A percentile compares a stretch with the other conserved stretches of the same genome.
Conservation (phyloP, 2,888 invertebrate genomes). For the Leptinotarsa peninsularis region DNA sequence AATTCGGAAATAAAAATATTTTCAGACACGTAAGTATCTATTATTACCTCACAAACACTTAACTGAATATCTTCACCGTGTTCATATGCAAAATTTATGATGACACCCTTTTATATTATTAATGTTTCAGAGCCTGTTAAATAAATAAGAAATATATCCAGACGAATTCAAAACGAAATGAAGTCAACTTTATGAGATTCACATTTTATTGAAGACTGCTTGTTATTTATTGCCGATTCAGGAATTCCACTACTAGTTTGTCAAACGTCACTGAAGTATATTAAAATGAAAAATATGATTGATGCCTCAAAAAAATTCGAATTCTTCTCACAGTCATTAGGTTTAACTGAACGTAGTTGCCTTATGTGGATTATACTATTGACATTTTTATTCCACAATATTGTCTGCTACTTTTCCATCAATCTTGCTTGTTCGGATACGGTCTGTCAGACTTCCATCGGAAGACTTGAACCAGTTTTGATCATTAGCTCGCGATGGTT, state of each 20-base stretch:
- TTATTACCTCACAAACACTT: constrained; percentile 5
- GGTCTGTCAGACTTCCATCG: constrained; percentile 8
- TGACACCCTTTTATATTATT: constrained; percentile 15
- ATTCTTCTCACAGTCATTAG: constrained; percentile 34
- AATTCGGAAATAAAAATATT: neutral
- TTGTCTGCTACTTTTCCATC: neutral
- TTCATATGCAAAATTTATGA: constrained; percentile 1
- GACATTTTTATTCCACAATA: constrained; percentile 24
- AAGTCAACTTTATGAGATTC: constrained; percentile 21
- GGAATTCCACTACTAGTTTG: constrained; percentile 34
- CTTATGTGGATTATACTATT: constrained; percentile 21
- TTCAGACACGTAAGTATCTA: neutral
- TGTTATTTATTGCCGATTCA: constrained; percentile 30
- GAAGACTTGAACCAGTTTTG: constrained; percentile 12
- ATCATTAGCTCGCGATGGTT: constrained; percentile 9
- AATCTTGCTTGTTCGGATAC: constrained; percentile 18
- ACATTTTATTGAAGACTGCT: constrained; percentile 25
- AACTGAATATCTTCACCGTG: constrained; percentile 6
- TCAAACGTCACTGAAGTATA: constrained; percentile 31
- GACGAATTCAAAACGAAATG: constrained; percentile 17
- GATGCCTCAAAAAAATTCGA: constrained; percentile 29
- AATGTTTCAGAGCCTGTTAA: constrained; percentile 2
- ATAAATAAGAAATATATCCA: constrained; percentile 16
- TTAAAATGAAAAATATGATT: constrained; percentile 30
- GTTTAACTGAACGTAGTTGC: constrained; percentile 18